Conservation (phyloP, 2,113 vertebrate species). For the Athene noctua region DNA sequence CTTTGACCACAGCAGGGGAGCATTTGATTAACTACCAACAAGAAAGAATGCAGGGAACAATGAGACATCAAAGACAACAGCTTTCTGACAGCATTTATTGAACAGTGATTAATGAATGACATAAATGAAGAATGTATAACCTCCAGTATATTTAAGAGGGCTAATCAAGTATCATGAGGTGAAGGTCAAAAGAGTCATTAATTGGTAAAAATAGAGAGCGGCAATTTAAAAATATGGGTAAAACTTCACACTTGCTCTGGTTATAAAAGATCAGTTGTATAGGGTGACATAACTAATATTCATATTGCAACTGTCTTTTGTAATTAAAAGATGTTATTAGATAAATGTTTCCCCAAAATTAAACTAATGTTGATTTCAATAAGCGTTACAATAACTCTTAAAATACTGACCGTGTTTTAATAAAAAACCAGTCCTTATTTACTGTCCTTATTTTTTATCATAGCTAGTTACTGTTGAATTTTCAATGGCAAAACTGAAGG, state of each 20-base stretch:
- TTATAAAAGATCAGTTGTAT: not conserved
- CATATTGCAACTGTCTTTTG: not conserved
- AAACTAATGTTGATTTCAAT: not conserved
- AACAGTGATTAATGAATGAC: slow-evolving; percentile 85
- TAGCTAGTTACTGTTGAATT: not conserved
- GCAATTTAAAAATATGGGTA: not conserved
- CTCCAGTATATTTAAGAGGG: slow-evolving; percentile 17
- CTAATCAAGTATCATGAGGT: slow-evolving; percentile 18
- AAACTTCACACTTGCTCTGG: not conserved
- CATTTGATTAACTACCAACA: slow-evolving; percentile 80
- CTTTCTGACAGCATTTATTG: slow-evolving; percentile 80
- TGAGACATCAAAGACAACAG: slow-evolving; percentile 80
- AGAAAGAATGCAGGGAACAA: slow-evolving; percentile 73
- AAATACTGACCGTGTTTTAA: not conserved
- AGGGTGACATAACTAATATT: not conserved
- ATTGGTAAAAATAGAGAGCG: not conserved
- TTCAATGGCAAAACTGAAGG: not conserved
- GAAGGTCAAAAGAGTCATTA: slow-evolving; percentile 25
- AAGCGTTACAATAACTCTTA: not conserved
- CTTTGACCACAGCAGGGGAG: slow-evolving; percentile 76
- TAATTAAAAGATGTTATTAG: not conserved
- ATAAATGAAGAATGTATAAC: slow-evolving; percentile 35
- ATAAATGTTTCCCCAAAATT: no score
- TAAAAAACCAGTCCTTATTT: not conserved
- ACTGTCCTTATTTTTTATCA: not conserved